Percentiles rank a stretch among this genome's conserved stretches.
These are phyloP conservation scores for Oceanites oceanicus DNA, from an alignment of 2,113 vertebrate species.

Conservation along the genomic window DNA sequence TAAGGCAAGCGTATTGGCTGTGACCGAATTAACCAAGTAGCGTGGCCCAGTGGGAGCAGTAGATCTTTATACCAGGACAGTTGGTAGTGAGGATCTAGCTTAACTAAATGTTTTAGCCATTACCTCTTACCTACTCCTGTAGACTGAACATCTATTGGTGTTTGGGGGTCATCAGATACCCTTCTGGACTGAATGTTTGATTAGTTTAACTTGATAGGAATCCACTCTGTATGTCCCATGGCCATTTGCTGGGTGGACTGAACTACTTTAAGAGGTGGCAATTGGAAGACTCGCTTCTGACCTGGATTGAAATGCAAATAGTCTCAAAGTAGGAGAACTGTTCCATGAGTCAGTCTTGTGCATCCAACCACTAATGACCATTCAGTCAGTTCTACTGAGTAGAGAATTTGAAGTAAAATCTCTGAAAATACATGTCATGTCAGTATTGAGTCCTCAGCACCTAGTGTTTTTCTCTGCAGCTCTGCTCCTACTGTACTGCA, in stretches of 20 bases:
- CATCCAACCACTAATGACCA: not conserved
- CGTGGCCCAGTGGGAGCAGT: not conserved
- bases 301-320: not conserved
- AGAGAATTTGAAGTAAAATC: not conserved
- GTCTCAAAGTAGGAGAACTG: not conserved
- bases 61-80: not conserved
- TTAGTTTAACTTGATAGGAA: not conserved
- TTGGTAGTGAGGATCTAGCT: not conserved
- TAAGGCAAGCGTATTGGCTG: not conserved
- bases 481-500: not conserved
- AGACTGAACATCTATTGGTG: not conserved
- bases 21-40: not conserved
- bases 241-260: not conserved
- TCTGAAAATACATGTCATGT: rapidly evolving
- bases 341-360: not conserved
- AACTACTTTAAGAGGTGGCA: not conserved
- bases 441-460: not conserved
- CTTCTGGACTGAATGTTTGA: not conserved
- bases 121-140: not conserved
- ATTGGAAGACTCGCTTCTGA: not conserved
- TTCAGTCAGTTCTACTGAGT: not conserved
- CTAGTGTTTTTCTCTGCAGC: rapidly evolving
- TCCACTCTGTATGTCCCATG: rapidly evolving
- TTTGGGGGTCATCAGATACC: not conserved
- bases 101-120: not conserved